Conservation (phyloP, 2,888 invertebrate genomes). For the Melinaea menophilus region DNA sequence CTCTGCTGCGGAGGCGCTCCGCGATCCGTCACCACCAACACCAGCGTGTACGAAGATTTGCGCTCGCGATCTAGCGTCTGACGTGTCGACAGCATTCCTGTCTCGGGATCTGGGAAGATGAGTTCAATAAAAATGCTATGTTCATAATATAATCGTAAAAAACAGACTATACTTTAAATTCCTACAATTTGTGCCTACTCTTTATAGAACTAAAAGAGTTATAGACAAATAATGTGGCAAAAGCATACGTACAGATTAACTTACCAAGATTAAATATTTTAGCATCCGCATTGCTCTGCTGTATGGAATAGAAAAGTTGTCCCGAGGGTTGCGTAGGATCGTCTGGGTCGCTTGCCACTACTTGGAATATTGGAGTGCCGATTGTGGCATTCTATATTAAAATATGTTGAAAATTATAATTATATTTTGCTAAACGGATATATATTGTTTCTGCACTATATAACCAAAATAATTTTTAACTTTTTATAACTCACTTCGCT, state of each 20-base stretch:
- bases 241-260: not conserved
- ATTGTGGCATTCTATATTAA: constrained; percentile 81
- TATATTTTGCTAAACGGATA: not conserved
- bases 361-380: constrained; percentile 86
- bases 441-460: not conserved
- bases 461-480: not conserved
- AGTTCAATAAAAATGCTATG: not conserved
- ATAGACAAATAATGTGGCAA: not conserved
- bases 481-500: constrained; percentile 76
- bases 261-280: constrained; percentile 80
- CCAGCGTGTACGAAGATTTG: constrained; percentile 85
- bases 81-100: constrained; percentile 85
- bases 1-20: constrained; percentile 87
- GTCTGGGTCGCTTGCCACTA: constrained; percentile 87
- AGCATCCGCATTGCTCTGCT: constrained; percentile 82
- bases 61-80: constrained; percentile 85
- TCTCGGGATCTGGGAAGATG: constrained; percentile 72
- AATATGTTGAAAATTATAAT: not conserved
- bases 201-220: too few species aligned
- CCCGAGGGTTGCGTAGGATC: constrained; percentile 87
- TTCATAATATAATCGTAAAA: too few species aligned
- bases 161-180: too few species aligned
- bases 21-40: constrained; percentile 86
- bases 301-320: constrained; percentile 82
- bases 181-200: too few species aligned